phyloP scores from a whole-genome alignment of 2,888 invertebrate genomes.

The Pelosia muscerda region DNA sequence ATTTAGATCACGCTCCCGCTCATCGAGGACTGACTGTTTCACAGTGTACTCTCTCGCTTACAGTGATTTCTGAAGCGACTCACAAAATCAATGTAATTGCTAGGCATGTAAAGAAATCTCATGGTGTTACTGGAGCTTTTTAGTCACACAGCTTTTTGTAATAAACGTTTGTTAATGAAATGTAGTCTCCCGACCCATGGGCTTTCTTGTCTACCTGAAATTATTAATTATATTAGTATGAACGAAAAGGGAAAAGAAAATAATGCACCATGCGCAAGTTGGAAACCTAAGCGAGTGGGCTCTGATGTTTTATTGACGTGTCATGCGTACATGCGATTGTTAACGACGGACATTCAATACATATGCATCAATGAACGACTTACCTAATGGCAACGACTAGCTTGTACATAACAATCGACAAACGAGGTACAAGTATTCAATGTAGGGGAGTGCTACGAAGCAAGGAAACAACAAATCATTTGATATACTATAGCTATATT shows the following conservation, averaged over 20 bases:
- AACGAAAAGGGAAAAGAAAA: constrained; percentile 76
- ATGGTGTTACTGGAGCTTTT: constrained; percentile 71
- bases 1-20: constrained; percentile 62
- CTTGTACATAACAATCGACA: constrained; percentile 36
- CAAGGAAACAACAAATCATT: constrained; percentile 66
- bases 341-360: constrained; percentile 46
- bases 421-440: constrained; percentile 37
- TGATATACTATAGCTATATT: constrained; percentile 80
- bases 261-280: constrained; percentile 68
- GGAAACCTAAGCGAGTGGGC: constrained; percentile 66
- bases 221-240: constrained; percentile 86
- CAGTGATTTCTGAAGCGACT: constrained; percentile 48
- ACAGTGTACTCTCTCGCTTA: constrained; percentile 44
- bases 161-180: constrained; percentile 78
- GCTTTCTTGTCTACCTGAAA: constrained; percentile 85
- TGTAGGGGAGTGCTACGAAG: constrained; percentile 45
- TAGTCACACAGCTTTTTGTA: constrained; percentile 72
- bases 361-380: constrained; percentile 60
- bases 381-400: constrained; percentile 62
- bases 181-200: constrained; percentile 85
- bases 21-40: constrained; percentile 48
- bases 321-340: constrained; percentile 77
- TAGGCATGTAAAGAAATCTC: constrained; percentile 60
- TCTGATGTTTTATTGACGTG: constrained; percentile 47
- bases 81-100: constrained; percentile 49